Evolutionary conservation across 2,888 invertebrate species (phyloP).

Genomic region (Prosapia bicincta): DNA sequence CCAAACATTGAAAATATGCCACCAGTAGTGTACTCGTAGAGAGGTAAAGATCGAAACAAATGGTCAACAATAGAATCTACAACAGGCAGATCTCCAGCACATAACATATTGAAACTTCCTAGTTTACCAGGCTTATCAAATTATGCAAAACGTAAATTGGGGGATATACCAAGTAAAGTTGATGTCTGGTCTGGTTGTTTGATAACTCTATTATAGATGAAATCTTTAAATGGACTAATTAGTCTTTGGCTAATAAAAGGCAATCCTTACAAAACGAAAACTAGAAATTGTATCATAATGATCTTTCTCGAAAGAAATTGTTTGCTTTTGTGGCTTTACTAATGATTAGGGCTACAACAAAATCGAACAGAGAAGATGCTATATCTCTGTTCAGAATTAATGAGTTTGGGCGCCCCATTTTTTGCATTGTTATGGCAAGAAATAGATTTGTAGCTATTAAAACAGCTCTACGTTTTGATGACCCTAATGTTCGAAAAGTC

Average conservation of each 20-base stretch:
- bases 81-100: too few species aligned
- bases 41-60: too few species aligned
- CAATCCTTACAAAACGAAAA: constrained; percentile 3
- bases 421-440: neutral
- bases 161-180: constrained; percentile 6
- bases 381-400: neutral
- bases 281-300: too few species aligned
- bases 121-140: too few species aligned
- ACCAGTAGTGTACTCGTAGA: too few species aligned
- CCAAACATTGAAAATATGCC: too few species aligned
- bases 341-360: constrained; percentile 9
- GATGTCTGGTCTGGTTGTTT: too few species aligned
- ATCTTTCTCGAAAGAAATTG: too few species aligned
- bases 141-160: too few species aligned
- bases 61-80: too few species aligned
- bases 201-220: constrained; percentile 4
- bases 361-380: constrained; percentile 7
- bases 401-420: neutral
- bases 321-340: too few species aligned
- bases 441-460: neutral
- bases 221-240: neutral
- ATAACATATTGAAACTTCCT: too few species aligned
- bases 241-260: neutral
- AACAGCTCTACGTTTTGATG: constrained; percentile 3
- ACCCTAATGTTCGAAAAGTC: neutral